Evolutionary conservation across 2,888 invertebrate genomes (phyloP).

Genomic region (Sthenelais limicola): DNA sequence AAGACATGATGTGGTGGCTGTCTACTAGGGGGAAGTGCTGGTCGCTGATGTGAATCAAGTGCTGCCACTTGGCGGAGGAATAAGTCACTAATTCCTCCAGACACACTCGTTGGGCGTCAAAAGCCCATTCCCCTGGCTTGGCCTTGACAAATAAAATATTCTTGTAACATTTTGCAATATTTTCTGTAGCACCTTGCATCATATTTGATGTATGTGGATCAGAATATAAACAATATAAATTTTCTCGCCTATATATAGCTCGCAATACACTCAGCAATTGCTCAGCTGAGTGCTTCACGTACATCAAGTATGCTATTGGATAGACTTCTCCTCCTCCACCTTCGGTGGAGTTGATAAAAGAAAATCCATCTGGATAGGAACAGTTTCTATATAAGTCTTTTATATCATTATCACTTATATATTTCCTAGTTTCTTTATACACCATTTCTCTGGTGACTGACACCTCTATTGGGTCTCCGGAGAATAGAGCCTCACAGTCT

Average conservation of each 20-base stretch:
- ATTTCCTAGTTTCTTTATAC: too few relatives aligned
- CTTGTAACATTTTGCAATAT: too few relatives aligned
- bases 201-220: too few relatives aligned
- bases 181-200: too few relatives aligned
- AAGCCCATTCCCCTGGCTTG: too few relatives aligned
- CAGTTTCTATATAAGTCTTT: too few relatives aligned
- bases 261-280: slow-evolving; percentile 5
- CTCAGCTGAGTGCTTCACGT: neutral
- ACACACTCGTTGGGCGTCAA: slow-evolving; percentile 20
- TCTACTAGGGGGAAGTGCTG: slow-evolving; percentile 30
- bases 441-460: slow-evolving; percentile 22
- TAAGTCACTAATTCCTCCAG: neutral
- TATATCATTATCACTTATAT: too few relatives aligned
- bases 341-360: too few relatives aligned
- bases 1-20: neutral
- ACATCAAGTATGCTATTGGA: slow-evolving; percentile 8
- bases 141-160: too few relatives aligned
- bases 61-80: neutral
- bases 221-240: neutral
- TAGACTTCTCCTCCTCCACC: too few relatives aligned
- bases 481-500: slow-evolving; percentile 16
- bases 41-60: slow-evolving; percentile 28
- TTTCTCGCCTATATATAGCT: neutral
- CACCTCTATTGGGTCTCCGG: slow-evolving; percentile 21
- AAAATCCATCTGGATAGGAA: too few relatives aligned